Evolutionary conservation across 2,113 vertebrate genomes (phyloP).

Genomic region (Poecile atricapillus): DNA sequence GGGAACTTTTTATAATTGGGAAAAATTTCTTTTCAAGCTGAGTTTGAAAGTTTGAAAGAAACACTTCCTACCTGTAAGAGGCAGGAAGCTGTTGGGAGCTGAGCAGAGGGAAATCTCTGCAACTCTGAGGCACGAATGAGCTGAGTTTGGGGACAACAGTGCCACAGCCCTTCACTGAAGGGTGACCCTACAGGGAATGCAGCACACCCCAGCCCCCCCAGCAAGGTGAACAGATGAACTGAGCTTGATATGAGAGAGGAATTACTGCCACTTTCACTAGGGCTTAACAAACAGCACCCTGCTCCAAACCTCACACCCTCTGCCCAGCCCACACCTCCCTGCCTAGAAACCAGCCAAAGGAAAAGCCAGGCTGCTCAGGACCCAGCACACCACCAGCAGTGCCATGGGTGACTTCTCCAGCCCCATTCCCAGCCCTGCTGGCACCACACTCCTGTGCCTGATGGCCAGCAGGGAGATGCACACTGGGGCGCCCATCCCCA

Average conservation of each 20-base stretch:
- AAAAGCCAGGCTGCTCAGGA: not conserved
- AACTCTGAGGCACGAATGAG: accelerated
- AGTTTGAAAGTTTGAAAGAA: not conserved
- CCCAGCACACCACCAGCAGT: not conserved
- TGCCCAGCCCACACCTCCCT: not conserved
- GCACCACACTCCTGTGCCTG: accelerated
- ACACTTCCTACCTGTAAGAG: accelerated
- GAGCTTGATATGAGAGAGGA: not conserved
- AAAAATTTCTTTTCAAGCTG: not conserved
- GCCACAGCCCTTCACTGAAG: accelerated
- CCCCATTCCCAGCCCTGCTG: not conserved
- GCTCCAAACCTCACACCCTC: not conserved
- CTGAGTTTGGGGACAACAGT: not conserved
- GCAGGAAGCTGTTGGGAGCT: not conserved
- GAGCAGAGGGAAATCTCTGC: not conserved
- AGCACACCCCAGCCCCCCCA: not conserved
- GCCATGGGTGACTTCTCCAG: not conserved
- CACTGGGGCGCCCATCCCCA: not conserved
- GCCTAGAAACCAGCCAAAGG: not conserved
- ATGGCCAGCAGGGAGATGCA: not conserved
- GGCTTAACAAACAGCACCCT: not conserved
- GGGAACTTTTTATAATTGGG: not conserved
- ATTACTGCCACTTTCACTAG: not conserved
- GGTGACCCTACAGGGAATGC: not conserved
- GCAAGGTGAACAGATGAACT: not conserved